A percentile compares a stretch with the other conserved stretches of the same genome.
phyloP scores from a whole-genome alignment of 2,113 vertebrate genomes.

The Gambusia holbrooki region DNA sequence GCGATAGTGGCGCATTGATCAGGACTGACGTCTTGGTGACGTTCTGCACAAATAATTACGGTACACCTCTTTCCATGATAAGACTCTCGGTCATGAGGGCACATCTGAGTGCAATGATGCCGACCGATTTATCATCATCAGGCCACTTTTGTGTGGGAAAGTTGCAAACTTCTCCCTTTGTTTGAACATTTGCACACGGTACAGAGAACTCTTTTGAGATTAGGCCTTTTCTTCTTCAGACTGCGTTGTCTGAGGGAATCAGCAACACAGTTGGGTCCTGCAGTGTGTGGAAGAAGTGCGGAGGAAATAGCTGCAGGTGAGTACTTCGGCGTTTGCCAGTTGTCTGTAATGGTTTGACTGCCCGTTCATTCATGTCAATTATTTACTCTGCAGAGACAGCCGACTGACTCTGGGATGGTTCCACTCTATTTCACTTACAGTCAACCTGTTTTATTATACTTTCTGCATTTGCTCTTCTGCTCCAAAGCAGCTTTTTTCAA shows the following conservation, averaged over 20 bases:
- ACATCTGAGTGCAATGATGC: conserved; percentile 36
- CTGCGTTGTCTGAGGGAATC: conserved; percentile 9
- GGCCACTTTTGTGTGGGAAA: conserved; percentile 42
- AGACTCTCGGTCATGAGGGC: background rate
- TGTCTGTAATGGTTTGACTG: conserved; percentile 23
- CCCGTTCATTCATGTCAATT: conserved; percentile 35
- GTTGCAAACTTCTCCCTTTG: conserved; percentile 16
- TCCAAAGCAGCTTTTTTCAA: conserved; percentile 37
- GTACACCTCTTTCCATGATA: background rate
- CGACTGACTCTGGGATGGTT: conserved; percentile 11
- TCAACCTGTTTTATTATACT: conserved; percentile 20
- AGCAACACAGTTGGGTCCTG: conserved; percentile 7
- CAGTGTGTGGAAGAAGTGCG: conserved; percentile 34
- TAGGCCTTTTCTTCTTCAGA: conserved; percentile 25
- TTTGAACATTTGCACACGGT: conserved; percentile 29
- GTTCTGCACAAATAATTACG: conserved; percentile 38
- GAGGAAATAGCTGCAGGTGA: conserved; percentile 32
- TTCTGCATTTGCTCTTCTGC: conserved; percentile 7
- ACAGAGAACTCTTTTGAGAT: conserved; percentile 6
- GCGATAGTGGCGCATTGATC: conserved; percentile 7
- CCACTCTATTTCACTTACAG: conserved; percentile 22
- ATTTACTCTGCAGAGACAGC: conserved; percentile 16
- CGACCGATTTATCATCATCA: conserved; percentile 33
- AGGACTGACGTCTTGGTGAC: conserved; percentile 20
- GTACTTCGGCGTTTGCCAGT: conserved; percentile 33